Percentiles rank a stretch among this genome's conserved stretches.
Conservation (phyloP, 2,113 vertebrate genomes). For the Trochalopteron elliotii region DNA sequence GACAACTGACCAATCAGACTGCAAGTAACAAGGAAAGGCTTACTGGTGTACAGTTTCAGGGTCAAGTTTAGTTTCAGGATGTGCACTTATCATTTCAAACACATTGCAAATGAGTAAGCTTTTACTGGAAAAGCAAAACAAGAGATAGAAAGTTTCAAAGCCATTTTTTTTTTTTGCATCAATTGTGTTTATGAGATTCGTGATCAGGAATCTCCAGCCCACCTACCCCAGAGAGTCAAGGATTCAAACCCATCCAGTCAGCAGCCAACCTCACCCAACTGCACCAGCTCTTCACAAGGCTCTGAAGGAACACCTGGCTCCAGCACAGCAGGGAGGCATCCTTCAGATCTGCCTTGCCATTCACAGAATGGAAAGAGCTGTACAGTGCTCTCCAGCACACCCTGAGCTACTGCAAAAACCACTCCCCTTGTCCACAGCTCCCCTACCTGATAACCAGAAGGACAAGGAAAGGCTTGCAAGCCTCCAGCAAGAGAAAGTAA, state of each 20-base stretch:
- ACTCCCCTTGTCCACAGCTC: not conserved
- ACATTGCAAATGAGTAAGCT: not conserved
- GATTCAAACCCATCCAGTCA: accelerated
- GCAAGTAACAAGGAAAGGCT: not conserved
- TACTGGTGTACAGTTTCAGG: not conserved
- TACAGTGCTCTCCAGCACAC: not conserved
- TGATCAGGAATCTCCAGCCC: not conserved
- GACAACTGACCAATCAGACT: not conserved
- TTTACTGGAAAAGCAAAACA: not conserved
- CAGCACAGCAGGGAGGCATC: not conserved
- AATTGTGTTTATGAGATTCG: not conserved
- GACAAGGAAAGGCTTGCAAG: not conserved
- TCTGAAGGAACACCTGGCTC: not conserved
- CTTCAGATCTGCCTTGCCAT: accelerated
- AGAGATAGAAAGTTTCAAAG: not conserved
- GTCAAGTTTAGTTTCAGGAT: not conserved
- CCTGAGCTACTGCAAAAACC: not conserved
- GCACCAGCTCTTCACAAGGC: not conserved
- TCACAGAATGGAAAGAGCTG: accelerated
- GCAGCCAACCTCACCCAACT: not conserved
- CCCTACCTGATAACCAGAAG: not conserved
- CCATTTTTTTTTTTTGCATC: not conserved
- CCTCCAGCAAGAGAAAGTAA: not conserved
- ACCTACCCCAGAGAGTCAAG: not conserved
- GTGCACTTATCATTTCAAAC: not conserved